phyloP scores from a whole-genome alignment of 1,140 invertebrate species.

The Pollicipes pollicipes region DNA sequence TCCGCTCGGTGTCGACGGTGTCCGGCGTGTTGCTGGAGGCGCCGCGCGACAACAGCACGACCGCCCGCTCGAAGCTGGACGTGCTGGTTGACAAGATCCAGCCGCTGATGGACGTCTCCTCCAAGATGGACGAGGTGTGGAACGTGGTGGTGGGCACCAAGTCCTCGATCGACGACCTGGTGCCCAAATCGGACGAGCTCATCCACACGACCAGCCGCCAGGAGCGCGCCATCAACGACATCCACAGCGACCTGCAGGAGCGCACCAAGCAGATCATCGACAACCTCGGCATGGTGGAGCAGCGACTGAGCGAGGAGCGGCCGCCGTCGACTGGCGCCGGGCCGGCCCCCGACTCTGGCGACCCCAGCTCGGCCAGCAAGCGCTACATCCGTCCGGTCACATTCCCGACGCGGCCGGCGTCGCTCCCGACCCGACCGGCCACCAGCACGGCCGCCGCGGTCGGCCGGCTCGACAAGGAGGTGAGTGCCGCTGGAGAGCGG shows the following conservation, averaged over 20 bases:
- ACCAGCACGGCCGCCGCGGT: no score
- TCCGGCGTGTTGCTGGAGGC: constrained; percentile 14
- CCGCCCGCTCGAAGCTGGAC: constrained; percentile 16
- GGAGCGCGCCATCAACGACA: constrained; percentile 69
- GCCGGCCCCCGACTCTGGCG: not conserved
- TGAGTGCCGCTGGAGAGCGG: no score
- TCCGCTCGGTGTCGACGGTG: constrained; percentile 55
- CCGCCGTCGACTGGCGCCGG: constrained; percentile 36
- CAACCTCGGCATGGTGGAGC: constrained; percentile 62
- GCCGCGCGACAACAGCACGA: not conserved
- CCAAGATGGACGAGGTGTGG: constrained; percentile 79
- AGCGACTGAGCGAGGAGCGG: constrained; percentile 35
- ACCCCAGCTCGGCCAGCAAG: no score
- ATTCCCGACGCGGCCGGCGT: not conserved
- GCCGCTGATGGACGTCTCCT: constrained; percentile 36
- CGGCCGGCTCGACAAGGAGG: not conserved
- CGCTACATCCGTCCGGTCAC: not conserved
- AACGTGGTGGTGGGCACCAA: constrained; percentile 70
- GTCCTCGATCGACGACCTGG: constrained; percentile 58
- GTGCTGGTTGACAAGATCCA: constrained; percentile 16
- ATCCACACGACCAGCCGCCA: constrained; percentile 67
- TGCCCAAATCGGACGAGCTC: constrained; percentile 66
- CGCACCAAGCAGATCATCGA: constrained; percentile 74
- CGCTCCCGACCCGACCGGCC: not conserved
- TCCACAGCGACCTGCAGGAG: constrained; percentile 56